These are phyloP conservation scores for Cephus sareptanus DNA, from an alignment of 2,888 invertebrate species.

Conservation along the genomic window DNA sequence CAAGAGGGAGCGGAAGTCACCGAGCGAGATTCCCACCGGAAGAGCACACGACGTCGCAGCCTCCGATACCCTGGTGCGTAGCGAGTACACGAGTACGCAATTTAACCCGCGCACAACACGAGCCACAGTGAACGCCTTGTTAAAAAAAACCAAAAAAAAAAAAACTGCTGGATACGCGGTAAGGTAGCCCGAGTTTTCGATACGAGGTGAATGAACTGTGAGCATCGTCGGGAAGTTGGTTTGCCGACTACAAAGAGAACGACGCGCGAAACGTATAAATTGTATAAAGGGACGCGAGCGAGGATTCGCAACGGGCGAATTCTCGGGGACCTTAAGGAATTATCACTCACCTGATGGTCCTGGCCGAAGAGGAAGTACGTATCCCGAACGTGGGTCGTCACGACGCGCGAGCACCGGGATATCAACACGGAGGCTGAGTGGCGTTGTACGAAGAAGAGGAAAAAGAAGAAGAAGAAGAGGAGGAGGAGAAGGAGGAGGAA, in stretches of 20 bases:
- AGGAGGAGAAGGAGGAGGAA: slow-evolving; percentile 8
- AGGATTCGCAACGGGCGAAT: background rate
- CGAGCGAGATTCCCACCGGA: background rate
- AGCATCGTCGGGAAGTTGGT: background rate
- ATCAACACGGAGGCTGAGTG: background rate
- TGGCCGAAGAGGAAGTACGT: slow-evolving; percentile 34
- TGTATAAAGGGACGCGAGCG: background rate
- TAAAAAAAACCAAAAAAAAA: background rate
- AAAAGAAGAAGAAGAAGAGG: slow-evolving; percentile 20
- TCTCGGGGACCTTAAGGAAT: slow-evolving; percentile 29
- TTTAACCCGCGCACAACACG: background rate
- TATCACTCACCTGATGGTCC: slow-evolving; percentile 59
- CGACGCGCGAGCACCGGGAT: background rate
- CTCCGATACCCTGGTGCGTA: background rate
- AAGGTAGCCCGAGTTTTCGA: background rate
- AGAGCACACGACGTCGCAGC: background rate
- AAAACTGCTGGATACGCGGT: background rate
- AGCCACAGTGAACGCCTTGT: background rate
- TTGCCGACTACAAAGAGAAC: background rate
- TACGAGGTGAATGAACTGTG: background rate
- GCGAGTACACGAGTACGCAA: background rate
- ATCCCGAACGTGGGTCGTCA: slow-evolving; percentile 20
- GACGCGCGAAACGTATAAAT: slow-evolving; percentile 51
- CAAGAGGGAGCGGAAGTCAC: background rate
- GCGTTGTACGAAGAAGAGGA: slow-evolving; percentile 14